phyloP scores from a whole-genome alignment of 2,113 vertebrate genomes.

The Anser cygnoides region DNA sequence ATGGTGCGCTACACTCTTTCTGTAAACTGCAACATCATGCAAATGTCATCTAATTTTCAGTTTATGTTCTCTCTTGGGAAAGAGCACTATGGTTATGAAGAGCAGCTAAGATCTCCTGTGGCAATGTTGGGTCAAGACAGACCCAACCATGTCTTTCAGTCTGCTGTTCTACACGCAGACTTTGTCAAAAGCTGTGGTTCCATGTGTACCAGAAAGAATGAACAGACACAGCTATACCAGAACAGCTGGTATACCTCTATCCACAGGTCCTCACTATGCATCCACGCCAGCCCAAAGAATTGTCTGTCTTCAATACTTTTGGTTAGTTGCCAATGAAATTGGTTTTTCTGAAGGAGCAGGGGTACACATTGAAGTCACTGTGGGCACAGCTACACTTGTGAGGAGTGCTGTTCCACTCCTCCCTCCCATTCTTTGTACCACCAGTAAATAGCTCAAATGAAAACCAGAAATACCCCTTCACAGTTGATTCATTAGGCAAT shows the following conservation, averaged over 20 bases:
- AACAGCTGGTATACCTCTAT: neutral
- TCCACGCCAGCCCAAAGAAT: neutral
- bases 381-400: neutral
- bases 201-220: neutral
- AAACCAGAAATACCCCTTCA: neutral
- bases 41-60: neutral
- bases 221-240: neutral
- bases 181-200: neutral
- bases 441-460: neutral
- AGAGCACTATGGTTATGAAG: neutral
- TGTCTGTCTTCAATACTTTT: neutral
- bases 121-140: neutral
- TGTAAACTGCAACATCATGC: neutral
- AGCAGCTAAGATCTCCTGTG: neutral
- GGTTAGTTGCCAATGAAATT: neutral
- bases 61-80: neutral
- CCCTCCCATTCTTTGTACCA: neutral
- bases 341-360: neutral
- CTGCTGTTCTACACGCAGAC: neutral
- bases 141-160: neutral
- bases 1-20: neutral
- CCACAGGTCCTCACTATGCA: neutral
- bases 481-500: neutral
- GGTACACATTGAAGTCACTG: neutral
- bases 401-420: neutral